Evolutionary conservation across 1,140 invertebrate species (phyloP).

Genomic region (Bacillus rossius): DNA sequence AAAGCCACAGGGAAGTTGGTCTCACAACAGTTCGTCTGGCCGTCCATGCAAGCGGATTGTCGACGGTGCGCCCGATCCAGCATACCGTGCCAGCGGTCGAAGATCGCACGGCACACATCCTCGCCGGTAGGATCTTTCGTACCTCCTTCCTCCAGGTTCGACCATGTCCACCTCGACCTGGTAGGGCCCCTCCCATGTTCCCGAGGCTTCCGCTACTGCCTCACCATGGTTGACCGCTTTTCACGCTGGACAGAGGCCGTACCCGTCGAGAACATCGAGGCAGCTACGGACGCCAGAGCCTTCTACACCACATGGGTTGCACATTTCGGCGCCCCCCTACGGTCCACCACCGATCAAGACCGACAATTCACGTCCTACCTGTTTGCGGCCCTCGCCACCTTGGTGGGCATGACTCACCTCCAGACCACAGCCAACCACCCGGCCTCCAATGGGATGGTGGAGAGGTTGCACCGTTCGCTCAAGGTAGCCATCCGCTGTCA

Average conservation of each 20-base stretch:
- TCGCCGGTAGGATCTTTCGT: constrained; percentile 21
- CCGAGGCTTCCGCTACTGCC: constrained; percentile 22
- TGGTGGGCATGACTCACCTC: constrained; percentile 6
- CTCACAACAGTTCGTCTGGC: constrained; percentile 27
- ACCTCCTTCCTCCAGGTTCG: constrained; percentile 25
- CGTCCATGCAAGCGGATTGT: constrained; percentile 31
- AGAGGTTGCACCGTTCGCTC: constrained; percentile 38
- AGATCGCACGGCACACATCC: constrained; percentile 18
- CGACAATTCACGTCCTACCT: constrained; percentile 36
- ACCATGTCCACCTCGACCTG: constrained; percentile 34
- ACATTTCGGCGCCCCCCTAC: constrained; percentile 35
- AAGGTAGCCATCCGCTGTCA: constrained; percentile 36
- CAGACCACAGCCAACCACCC: constrained; percentile 37
- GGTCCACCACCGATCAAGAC: constrained; percentile 41
- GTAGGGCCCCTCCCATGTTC: constrained; percentile 31
- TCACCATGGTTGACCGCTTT: constrained; percentile 33
- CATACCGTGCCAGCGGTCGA: constrained; percentile 29
- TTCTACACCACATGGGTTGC: constrained; percentile 32
- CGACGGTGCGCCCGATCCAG: constrained; percentile 27
- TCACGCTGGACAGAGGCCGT: constrained; percentile 35
- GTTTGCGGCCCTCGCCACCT: constrained; percentile 6
- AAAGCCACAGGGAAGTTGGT: constrained; percentile 21
- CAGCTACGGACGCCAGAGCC: constrained; percentile 28
- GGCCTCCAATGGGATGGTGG: constrained; percentile 38
- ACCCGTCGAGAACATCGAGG: constrained; percentile 27